Conservation (phyloP, 2,113 vertebrate species). For the Circaetus gallicus region DNA sequence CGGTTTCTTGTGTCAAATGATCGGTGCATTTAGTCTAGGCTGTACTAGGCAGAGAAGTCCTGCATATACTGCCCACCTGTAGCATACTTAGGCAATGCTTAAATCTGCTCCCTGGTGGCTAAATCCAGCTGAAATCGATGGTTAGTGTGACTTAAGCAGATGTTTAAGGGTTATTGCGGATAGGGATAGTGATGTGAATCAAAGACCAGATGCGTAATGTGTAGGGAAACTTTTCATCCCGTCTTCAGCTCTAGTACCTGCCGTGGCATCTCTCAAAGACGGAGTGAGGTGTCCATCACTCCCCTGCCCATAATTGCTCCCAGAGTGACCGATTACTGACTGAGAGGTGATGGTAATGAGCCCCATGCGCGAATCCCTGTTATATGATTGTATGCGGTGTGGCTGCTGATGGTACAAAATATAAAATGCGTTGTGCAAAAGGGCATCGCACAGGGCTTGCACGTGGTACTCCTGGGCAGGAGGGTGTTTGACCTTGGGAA, state of each 20-base stretch:
- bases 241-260: neutral
- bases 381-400: fast-evolving
- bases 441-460: fast-evolving
- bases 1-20: neutral
- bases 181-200: neutral
- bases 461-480: neutral
- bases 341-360: neutral
- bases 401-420: neutral
- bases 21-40: fast-evolving
- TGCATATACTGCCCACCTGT: neutral
- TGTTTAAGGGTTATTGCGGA: neutral
- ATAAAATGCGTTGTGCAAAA: fast-evolving
- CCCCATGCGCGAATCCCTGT: fast-evolving
- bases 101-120: neutral
- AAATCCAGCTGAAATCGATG: neutral
- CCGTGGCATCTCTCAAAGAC: neutral
- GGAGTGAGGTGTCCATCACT: neutral
- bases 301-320: neutral
- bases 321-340: neutral
- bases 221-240: neutral
- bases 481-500: neutral
- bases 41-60: neutral
- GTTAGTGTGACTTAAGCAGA: neutral
- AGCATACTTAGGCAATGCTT: neutral
- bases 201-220: neutral